These are phyloP conservation scores for Hirudo medicinalis DNA, from an alignment of 1,140 invertebrate species.

Conservation along the genomic window DNA sequence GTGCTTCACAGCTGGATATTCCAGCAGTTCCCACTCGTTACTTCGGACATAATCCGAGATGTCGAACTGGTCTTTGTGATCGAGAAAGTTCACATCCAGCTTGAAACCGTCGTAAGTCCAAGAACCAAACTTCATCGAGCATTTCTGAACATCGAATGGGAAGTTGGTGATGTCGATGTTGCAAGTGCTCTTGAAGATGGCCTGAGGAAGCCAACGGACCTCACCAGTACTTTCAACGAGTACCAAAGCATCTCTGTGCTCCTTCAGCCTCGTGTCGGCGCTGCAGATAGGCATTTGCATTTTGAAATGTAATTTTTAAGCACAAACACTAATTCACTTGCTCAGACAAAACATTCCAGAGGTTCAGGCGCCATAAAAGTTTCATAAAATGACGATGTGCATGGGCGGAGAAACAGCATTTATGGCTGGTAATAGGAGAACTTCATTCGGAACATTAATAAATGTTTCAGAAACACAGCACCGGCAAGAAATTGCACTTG, in stretches of 20 bases:
- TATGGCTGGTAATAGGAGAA: too few species aligned
- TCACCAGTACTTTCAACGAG: constrained; percentile 65
- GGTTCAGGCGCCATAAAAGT: too few species aligned
- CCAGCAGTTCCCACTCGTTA: constrained; percentile 41
- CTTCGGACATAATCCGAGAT: constrained; percentile 37
- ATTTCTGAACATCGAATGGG: constrained; percentile 40
- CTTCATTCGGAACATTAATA: too few species aligned
- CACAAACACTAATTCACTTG: not conserved
- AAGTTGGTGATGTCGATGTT: constrained; percentile 48
- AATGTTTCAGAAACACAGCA: too few species aligned
- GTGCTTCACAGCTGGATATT: constrained; percentile 30
- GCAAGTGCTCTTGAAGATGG: constrained; percentile 96
- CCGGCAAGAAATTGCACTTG: not conserved
- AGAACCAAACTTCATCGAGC: constrained; percentile 39
- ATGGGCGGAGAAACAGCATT: too few species aligned
- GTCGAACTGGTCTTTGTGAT: constrained; percentile 32
- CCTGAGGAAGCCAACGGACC: constrained; percentile 91
- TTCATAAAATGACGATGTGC: too few species aligned
- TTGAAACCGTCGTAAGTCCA: constrained; percentile 41
- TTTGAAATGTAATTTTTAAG: not conserved
- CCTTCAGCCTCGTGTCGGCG: constrained; percentile 37
- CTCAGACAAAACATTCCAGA: too few species aligned
- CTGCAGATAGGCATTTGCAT: constrained; percentile 25
- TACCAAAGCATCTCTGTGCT: constrained; percentile 37
- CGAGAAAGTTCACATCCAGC: constrained; percentile 35